Base-by-base conservation (phyloP, 1,140 invertebrate genomes). In the Drosophila elegans region DNA sequence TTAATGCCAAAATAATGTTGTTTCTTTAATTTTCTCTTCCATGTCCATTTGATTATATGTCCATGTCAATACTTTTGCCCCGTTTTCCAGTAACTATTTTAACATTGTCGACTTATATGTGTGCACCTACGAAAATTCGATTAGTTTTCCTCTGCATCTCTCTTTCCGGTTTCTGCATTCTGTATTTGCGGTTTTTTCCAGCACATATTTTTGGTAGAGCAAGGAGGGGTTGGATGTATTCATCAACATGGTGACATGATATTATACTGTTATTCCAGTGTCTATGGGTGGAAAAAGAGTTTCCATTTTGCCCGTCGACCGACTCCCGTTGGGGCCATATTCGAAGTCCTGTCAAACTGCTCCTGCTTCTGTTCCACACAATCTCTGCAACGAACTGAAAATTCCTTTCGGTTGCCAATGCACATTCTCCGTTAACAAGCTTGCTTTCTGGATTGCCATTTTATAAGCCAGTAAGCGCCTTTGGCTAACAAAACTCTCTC, bases 391-490 rank as follows among this genome's bases (percentile, higher is more conserved):
- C 51, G 39, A 54, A 44, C 67, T 34, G 67, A n/a, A 71, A 46
- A 55, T 69, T 69, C 21, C 41, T 39, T 53, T 66, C 32, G 25
- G 12, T 39, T 25, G 13, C 36, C 54, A 46, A 34, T 54, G 38
- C 27, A 51, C 29, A 72, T 60, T 72, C 49, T 52, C 32, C 54
- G 51, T 52, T 73, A 60, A 59, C 39, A 46, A 53, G 61, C 46
- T 52, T 56, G 44, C 51, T 48, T 27, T 69, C 39, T 25, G 62
- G 48, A 68, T 68, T 67, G 51, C 49, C 38, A 57, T 72, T 72
- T 72, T 51, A 66, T 81, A 81, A 81, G 78, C 78, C 78, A 71
- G 62, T 80, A 80, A 80, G 64, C 64, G 78, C 78, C 61, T 75
- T 80, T 64, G 60, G 63, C 67, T 59, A 53, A 32, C 63, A 63